These are phyloP conservation scores for Gasterosteus nipponicus DNA, from an alignment of 2,113 vertebrate genomes.

Conservation along the genomic window DNA sequence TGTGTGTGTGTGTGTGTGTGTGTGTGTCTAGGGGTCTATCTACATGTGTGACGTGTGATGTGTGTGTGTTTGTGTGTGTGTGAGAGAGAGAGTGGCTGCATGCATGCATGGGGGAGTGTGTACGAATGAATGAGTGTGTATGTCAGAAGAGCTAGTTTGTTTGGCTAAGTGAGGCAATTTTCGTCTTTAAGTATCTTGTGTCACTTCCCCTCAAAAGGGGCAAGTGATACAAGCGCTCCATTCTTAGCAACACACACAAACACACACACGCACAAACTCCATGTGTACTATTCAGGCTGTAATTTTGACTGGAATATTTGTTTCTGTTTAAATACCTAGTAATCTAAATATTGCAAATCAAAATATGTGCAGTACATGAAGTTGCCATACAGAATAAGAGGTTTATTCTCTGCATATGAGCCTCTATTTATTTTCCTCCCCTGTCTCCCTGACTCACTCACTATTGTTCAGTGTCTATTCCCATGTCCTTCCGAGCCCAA, in stretches of 20 bases:
- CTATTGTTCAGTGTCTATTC: slow-evolving; percentile 8
- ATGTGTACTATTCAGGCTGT: not conserved
- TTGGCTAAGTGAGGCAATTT: slow-evolving; percentile 79
- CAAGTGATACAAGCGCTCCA: slow-evolving; percentile 72
- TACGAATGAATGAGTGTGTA: slow-evolving; percentile 15
- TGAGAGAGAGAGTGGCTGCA: not conserved
- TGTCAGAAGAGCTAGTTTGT: slow-evolving; percentile 72
- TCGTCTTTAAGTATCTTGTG: slow-evolving; percentile 79
- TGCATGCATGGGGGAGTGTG: slow-evolving; percentile 10
- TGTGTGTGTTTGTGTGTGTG: no score
- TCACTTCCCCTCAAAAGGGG: slow-evolving; percentile 77
- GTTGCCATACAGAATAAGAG: not conserved
- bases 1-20: slow-evolving; percentile 20
- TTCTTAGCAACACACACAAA: slow-evolving; percentile 51
- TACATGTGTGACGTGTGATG: not conserved
- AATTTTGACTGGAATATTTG: slow-evolving; percentile 31
- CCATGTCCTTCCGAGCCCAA: slow-evolving; percentile 16
- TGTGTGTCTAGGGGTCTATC: not conserved
- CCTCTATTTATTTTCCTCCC: slow-evolving; percentile 6
- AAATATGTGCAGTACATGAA: not conserved
- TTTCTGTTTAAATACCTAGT: slow-evolving; percentile 16
- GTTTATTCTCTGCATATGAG: slow-evolving; percentile 6
- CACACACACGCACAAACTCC: slow-evolving; percentile 17
- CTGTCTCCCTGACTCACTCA: not conserved
- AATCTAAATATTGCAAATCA: slow-evolving; percentile 21